Percentiles rank a stretch among this genome's conserved stretches.
phyloP scores from a whole-genome alignment of 2,797 vertebrate species.

The Rachycentron canadum region DNA sequence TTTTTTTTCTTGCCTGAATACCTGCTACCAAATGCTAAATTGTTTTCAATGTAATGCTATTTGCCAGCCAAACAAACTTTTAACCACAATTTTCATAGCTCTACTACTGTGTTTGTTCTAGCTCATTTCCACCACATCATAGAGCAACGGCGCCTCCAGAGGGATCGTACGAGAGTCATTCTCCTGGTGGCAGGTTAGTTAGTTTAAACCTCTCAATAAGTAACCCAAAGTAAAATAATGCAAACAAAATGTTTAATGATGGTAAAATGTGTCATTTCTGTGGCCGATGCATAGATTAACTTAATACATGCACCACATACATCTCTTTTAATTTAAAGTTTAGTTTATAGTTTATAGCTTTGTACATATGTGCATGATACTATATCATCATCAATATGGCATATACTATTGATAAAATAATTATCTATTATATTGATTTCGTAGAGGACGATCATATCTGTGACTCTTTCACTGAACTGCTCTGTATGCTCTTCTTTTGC shows the following conservation, averaged over 20 bases:
- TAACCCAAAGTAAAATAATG: neutral
- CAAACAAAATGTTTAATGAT: neutral
- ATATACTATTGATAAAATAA: neutral
- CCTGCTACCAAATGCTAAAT: neutral
- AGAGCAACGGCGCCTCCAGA: slow-evolving; percentile 84
- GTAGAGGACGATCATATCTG: neutral
- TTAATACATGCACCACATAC: neutral
- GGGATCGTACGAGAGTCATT: slow-evolving; percentile 71
- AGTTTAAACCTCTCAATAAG: neutral
- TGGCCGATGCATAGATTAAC: neutral
- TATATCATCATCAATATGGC: too few relatives aligned
- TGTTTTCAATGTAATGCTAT: neutral
- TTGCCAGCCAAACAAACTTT: neutral
- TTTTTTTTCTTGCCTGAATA: neutral
- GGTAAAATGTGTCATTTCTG: too few relatives aligned
- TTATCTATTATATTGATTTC: neutral
- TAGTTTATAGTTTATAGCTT: neutral
- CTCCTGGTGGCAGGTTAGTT: slow-evolving; percentile 60
- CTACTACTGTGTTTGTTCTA: slow-evolving; percentile 32
- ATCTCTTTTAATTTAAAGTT: neutral
- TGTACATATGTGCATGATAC: too few relatives aligned
- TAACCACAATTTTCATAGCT: neutral
- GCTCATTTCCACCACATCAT: slow-evolving; percentile 88
- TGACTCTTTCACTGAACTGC: neutral
- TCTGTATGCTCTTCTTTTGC: slow-evolving; percentile 31